Percentiles rank a stretch among this genome's conserved stretches.
Evolutionary conservation across 2,888 invertebrate species (phyloP).

Genomic region (Leptinotarsa peninsularis): DNA sequence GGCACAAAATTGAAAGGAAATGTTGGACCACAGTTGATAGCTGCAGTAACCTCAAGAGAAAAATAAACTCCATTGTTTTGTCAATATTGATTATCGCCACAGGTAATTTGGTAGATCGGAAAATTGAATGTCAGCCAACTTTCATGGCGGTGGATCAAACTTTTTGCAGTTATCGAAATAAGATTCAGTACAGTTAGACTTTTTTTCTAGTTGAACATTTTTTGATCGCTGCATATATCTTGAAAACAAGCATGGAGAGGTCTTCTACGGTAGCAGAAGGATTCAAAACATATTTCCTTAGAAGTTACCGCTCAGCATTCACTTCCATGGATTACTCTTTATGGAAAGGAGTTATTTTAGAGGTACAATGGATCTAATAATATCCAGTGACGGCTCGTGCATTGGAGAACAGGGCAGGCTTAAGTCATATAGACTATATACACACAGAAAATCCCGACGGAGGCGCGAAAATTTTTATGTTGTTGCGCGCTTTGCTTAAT

Average conservation of each 20-base stretch:
- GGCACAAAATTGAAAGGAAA: conserved; percentile 43
- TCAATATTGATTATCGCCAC: not conserved
- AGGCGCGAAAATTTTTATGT: no score
- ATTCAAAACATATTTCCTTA: conserved; percentile 31
- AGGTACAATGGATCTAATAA: conserved; percentile 24
- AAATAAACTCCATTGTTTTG: not conserved
- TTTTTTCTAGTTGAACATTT: conserved; percentile 42
- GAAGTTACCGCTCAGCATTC: conserved; percentile 38
- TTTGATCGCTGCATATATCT: not conserved
- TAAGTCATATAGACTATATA: no score
- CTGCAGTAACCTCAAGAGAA: no score
- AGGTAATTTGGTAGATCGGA: no score
- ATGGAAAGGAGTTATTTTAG: conserved; percentile 39
- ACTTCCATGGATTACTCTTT: conserved; percentile 34
- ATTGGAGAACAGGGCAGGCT: no score
- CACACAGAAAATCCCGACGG: no score
- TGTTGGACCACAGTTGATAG: no score
- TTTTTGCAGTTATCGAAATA: no score
- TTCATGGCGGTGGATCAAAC: no score
- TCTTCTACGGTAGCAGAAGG: not conserved
- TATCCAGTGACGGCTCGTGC: not conserved
- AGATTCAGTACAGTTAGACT: not conserved
- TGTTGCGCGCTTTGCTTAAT: no score
- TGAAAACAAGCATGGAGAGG: not conserved
- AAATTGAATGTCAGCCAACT: no score